Percentiles rank a stretch among this genome's conserved stretches.
phyloP scores from a whole-genome alignment of 1,140 invertebrate species.

The Zaprionus davidi region DNA sequence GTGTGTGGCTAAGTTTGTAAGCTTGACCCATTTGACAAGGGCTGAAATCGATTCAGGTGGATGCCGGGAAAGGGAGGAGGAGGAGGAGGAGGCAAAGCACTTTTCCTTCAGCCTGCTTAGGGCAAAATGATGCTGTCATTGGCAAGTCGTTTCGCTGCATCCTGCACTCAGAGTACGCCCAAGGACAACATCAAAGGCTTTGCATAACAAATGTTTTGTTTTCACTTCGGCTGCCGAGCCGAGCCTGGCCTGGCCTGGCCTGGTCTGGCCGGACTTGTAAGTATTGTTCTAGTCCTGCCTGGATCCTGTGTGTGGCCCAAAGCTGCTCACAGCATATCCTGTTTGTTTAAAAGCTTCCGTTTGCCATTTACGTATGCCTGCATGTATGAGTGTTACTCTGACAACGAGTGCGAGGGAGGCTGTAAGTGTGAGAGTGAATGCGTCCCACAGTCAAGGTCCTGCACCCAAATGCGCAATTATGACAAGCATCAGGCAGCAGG shows the following conservation, averaged over 20 bases:
- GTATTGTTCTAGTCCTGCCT: conserved; percentile 60
- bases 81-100: conserved; percentile 23
- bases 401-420: not conserved
- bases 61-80: not conserved
- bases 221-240: conserved; percentile 44
- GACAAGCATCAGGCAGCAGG: conserved; percentile 35
- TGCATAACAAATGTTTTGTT: conserved; percentile 79
- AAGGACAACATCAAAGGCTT: conserved; percentile 80
- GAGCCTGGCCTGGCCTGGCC: not conserved
- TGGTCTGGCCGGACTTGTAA: conserved; percentile 60
- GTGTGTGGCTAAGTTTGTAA: conserved; percentile 42
- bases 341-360: conserved; percentile 79
- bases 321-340: conserved; percentile 79
- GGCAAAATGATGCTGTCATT: conserved; percentile 66
- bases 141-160: conserved; percentile 50
- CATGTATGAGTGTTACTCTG: not conserved
- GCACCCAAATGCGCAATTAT: conserved; percentile 78
- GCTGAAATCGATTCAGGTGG: conserved; percentile 24
- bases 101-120: conserved; percentile 37
- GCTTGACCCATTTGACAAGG: conserved; percentile 66
- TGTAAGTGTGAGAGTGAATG: conserved; percentile 14
- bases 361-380: conserved; percentile 36
- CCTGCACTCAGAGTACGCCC: conserved; percentile 48
- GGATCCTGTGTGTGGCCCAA: conserved; percentile 42
- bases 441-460: conserved; percentile 48